phyloP scores from a whole-genome alignment of 1,140 invertebrate genomes.

The Druon quercuslanigerum region DNA sequence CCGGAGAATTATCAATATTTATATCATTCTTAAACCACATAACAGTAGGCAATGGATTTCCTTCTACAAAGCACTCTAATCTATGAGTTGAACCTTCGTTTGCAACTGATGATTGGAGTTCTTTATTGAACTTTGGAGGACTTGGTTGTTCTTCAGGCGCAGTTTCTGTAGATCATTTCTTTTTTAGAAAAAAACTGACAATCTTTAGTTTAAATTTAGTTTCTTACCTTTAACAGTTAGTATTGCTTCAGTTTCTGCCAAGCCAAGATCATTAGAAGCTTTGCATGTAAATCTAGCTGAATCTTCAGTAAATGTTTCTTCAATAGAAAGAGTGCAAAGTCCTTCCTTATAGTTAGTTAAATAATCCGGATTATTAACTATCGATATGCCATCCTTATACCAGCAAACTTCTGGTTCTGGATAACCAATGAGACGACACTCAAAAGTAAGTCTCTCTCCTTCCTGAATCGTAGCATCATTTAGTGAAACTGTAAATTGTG shows the following conservation, averaged over 20 bases:
- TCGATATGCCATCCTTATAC: slow-evolving; percentile 84
- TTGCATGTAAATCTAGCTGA: slow-evolving; percentile 86
- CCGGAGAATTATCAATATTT: slow-evolving; percentile 84
- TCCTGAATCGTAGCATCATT: slow-evolving; percentile 85
- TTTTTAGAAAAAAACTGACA: background rate
- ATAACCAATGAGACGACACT: slow-evolving; percentile 74
- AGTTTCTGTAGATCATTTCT: slow-evolving; percentile 74
- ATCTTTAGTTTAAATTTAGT: slow-evolving; percentile 22
- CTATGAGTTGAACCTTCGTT: slow-evolving; percentile 81
- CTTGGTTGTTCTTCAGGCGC: slow-evolving; percentile 80
- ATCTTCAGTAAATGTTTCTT: slow-evolving; percentile 89
- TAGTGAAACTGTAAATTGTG: slow-evolving; percentile 80
- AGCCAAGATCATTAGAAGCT: slow-evolving; percentile 82
- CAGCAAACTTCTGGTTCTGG: slow-evolving; percentile 80
- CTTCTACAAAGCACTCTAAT: slow-evolving; percentile 84
- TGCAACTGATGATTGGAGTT: slow-evolving; percentile 79
- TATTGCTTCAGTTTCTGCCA: slow-evolving; percentile 83
- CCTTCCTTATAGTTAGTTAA: slow-evolving; percentile 77
- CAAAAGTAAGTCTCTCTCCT: slow-evolving; percentile 82
- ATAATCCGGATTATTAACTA: slow-evolving; percentile 83
- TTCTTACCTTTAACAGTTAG: slow-evolving; percentile 84
- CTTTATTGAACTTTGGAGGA: slow-evolving; percentile 80
- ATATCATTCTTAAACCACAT: slow-evolving; percentile 86
- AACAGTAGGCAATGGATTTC: slow-evolving; percentile 86
- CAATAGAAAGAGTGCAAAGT: slow-evolving; percentile 82